Conservation (phyloP, 2,888 invertebrate species). For the Cheilosia variabilis region DNA sequence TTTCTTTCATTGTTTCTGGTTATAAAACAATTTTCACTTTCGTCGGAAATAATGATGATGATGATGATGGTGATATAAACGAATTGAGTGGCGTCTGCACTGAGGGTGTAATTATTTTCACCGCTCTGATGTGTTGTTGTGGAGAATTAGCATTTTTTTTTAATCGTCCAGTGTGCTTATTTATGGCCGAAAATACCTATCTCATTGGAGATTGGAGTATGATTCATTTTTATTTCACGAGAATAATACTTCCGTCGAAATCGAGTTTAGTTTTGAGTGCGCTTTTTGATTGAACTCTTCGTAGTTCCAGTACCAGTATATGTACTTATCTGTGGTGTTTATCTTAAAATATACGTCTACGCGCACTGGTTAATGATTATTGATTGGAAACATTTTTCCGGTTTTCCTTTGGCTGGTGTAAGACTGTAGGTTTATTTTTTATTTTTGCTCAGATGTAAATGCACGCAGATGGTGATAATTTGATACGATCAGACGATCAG, state of each 20-base stretch:
- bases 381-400: constrained; percentile 38
- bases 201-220: constrained; percentile 3
- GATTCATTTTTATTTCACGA: constrained; percentile 14
- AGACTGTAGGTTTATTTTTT: background rate
- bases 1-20: constrained; percentile 1
- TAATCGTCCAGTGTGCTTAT: constrained; percentile 20
- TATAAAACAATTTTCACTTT: constrained; percentile 27
- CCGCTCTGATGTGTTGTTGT: background rate
- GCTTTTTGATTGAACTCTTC: constrained; percentile 13
- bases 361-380: constrained; percentile 47
- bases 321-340: constrained; percentile 45
- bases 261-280: constrained; percentile 35
- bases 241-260: constrained; percentile 32
- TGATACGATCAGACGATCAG: constrained; percentile 37
- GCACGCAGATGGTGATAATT: constrained; percentile 31
- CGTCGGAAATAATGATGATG: background rate
- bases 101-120: background rate
- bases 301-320: background rate
- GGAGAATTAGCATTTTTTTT: constrained; percentile 1
- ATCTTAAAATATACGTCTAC: constrained; percentile 41
- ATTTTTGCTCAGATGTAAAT: background rate
- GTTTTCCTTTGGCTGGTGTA: constrained; percentile 4
- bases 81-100: constrained; percentile 25
- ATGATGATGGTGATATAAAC: background rate
- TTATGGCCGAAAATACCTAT: constrained; percentile 8